Conservation (phyloP, 2,113 vertebrate genomes). For the Mesembrinibis cayennensis region DNA sequence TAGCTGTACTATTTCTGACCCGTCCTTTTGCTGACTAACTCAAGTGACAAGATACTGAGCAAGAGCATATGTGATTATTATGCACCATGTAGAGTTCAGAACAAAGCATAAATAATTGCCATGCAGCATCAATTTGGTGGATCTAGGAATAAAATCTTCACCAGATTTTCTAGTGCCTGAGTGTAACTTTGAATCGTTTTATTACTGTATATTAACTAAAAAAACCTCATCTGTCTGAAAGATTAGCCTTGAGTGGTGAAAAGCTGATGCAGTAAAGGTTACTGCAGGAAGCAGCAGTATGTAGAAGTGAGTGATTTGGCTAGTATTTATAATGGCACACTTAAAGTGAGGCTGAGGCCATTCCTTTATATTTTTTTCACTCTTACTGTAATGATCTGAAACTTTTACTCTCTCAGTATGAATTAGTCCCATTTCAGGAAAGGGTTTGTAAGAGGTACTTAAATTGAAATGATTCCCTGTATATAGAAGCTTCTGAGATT, state of each 20-base stretch:
- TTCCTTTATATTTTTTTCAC: neutral
- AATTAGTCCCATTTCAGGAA: neutral
- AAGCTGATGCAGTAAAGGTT: neutral
- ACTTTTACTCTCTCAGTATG: neutral
- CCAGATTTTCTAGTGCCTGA: neutral
- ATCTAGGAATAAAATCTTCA: neutral
- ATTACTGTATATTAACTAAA: neutral
- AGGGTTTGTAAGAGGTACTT: neutral
- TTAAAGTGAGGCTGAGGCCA: neutral
- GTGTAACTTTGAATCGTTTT: neutral
- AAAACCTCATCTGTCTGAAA: neutral
- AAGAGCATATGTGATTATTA: slow-evolving; percentile 15
- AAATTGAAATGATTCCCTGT: neutral
- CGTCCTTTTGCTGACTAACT: neutral
- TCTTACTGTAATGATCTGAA: neutral
- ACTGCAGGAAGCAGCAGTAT: neutral
- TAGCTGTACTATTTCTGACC: neutral
- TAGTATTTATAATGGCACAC: neutral
- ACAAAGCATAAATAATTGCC: slow-evolving; percentile 28
- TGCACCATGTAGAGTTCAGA: slow-evolving; percentile 7
- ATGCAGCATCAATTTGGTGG: neutral
- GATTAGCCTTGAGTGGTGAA: neutral
- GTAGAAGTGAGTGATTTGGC: neutral
- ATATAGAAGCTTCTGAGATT: neutral
- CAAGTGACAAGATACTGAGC: neutral